These are phyloP conservation scores for Lycopodina hypogea DNA, from an alignment of 37 sponge, comb jelly and placozoan genomes.

Conservation along the genomic window DNA sequence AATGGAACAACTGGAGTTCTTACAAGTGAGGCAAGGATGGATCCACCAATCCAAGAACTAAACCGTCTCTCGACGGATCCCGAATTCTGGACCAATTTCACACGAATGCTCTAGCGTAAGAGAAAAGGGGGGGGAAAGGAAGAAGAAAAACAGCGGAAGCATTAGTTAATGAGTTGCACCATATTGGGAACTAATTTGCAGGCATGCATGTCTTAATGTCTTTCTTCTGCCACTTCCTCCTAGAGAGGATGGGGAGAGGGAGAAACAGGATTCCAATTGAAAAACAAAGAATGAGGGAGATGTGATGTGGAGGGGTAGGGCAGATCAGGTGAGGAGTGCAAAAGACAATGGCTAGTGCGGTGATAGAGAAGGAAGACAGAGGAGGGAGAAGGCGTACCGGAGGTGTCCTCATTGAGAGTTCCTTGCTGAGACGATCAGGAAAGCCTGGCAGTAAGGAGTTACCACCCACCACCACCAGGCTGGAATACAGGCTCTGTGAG, in stretches of 20 bases:
- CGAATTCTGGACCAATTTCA: conserved; percentile 75
- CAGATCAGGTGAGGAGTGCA: too few relatives aligned
- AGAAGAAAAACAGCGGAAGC: background rate
- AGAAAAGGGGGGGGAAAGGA: background rate
- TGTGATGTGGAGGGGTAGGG: background rate
- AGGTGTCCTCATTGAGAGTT: conserved; percentile 74
- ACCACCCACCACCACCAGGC: conserved; percentile 79
- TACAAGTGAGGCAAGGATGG: conserved; percentile 91
- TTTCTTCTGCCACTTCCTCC: too few relatives aligned
- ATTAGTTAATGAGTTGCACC: background rate
- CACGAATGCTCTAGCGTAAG: conserved; percentile 55
- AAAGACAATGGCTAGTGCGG: background rate
- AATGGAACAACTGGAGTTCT: background rate
- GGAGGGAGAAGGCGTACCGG: conserved; percentile 49
- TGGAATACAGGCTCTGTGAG: conserved; percentile 73
- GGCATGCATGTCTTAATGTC: too few relatives aligned
- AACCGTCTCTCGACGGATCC: conserved; percentile 77
- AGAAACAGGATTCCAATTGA: background rate
- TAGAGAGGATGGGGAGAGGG: background rate
- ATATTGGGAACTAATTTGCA: too few relatives aligned
- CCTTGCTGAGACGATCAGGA: conserved; percentile 76
- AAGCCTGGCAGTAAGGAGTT: conserved; percentile 84
- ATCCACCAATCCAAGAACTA: conserved; percentile 95
- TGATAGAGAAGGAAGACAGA: background rate
- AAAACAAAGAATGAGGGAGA: background rate